Evolutionary conservation across 2,797 vertebrate species (phyloP).

Genomic region (Myotis pilosus): DNA sequence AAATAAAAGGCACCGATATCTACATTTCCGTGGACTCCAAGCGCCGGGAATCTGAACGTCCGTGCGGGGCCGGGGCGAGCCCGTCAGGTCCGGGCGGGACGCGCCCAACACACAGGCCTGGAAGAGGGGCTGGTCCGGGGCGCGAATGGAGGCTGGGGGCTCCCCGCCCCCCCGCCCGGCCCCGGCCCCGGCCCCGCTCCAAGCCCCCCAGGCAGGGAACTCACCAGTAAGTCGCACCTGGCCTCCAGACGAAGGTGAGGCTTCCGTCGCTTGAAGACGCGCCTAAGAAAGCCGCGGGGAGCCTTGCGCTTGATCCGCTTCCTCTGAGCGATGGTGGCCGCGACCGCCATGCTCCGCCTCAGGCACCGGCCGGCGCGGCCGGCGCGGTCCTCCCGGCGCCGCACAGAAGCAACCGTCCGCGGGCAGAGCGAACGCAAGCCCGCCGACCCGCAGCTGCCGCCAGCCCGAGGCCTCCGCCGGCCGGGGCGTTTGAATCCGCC

Average conservation of each 20-base stretch:
- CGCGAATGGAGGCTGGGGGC: not conserved
- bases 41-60: not conserved
- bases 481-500: constrained; percentile 64
- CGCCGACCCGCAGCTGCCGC: accelerated
- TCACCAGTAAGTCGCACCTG: constrained; percentile 83
- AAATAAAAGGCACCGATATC: not conserved
- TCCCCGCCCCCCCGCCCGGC: not conserved
- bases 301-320: constrained; percentile 69
- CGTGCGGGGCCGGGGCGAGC: accelerated
- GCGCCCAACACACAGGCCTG: not conserved
- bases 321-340: not conserved
- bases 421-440: accelerated
- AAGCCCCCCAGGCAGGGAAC: not conserved
- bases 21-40: too few relatives aligned
- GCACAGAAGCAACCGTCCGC: accelerated
- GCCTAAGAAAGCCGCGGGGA: constrained; percentile 76
- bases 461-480: accelerated
- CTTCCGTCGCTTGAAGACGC: constrained; percentile 78
- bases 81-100: not conserved
- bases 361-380: not conserved
- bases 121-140: accelerated
- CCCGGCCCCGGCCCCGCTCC: not conserved
- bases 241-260: constrained; percentile 76
- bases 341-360: constrained; percentile 7
- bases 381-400: accelerated